Conservation (phyloP, 2,888 invertebrate genomes). For the Drosophila anomalata region DNA sequence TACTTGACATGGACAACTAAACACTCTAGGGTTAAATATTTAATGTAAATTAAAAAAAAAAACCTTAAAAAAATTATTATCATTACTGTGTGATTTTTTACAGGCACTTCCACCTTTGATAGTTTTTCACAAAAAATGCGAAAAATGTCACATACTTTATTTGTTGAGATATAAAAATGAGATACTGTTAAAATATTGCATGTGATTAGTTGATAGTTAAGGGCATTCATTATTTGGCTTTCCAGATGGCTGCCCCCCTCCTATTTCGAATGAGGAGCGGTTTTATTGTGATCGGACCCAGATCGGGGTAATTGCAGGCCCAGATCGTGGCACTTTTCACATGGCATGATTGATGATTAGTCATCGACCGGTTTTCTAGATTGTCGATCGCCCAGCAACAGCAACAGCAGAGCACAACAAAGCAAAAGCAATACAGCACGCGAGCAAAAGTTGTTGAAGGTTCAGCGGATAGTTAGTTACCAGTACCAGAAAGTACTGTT, state of each 20-base stretch:
- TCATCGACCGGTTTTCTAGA: slow-evolving; percentile 72
- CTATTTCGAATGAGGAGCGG: slow-evolving; percentile 3
- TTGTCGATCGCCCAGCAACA: slow-evolving; percentile 40
- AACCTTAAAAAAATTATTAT: neutral
- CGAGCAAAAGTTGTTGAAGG: slow-evolving; percentile 71
- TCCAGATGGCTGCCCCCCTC: neutral
- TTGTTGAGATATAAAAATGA: neutral
- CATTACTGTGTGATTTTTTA: neutral
- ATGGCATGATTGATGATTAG: slow-evolving; percentile 80
- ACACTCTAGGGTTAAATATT: neutral
- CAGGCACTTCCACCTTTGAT: neutral
- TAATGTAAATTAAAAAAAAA: neutral
- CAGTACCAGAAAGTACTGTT: slow-evolving; percentile 66
- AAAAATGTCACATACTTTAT: neutral
- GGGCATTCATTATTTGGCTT: slow-evolving; percentile 6
- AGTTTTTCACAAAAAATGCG: neutral
- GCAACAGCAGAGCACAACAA: slow-evolving; percentile 14
- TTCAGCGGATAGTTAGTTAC: slow-evolving; percentile 74
- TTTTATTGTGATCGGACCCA: slow-evolving; percentile 45
- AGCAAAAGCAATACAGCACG: slow-evolving; percentile 59
- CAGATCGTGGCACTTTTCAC: slow-evolving; percentile 65
- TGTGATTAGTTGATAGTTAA: neutral
- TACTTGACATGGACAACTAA: neutral
- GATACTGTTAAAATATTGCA: neutral
- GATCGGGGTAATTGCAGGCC: slow-evolving; percentile 58